These are phyloP conservation scores for Prionailurus viverrinus DNA, from an alignment of 2,113 vertebrate genomes.

Conservation along the genomic window DNA sequence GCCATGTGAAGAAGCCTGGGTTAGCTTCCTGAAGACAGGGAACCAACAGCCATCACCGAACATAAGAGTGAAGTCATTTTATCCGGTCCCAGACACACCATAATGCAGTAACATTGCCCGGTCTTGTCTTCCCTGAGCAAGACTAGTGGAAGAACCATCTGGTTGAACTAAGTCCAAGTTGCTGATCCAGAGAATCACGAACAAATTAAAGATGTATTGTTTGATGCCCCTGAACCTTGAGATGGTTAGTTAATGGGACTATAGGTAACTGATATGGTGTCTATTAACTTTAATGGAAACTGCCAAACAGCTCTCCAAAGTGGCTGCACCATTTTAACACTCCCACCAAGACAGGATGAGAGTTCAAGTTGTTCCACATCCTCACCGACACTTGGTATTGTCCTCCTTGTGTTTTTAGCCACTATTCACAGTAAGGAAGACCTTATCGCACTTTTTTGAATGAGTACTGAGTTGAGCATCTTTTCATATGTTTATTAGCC, in stretches of 20 bases:
- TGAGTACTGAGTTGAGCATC: background rate
- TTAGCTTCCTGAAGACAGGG: background rate
- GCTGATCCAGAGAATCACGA: background rate
- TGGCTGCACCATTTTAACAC: background rate
- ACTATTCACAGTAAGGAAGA: background rate
- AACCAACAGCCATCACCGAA: no score
- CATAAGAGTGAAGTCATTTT: background rate
- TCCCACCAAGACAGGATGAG: background rate
- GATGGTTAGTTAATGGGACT: background rate
- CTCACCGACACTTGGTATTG: background rate
- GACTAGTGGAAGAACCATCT: background rate
- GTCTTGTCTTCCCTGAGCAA: background rate
- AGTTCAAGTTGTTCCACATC: background rate
- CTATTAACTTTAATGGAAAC: background rate
- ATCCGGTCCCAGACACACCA: no score
- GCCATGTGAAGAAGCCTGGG: background rate
- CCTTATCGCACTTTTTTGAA: background rate
- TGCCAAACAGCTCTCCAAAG: background rate
- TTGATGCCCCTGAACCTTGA: background rate
- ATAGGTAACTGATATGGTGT: background rate
- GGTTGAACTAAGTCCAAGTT: background rate
- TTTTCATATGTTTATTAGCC: background rate
- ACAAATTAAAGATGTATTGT: background rate
- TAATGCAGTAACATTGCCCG: background rate
- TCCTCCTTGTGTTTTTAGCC: background rate